These are phyloP conservation scores for Polyodon spathula DNA, from an alignment of 2,113 vertebrate genomes.

Conservation along the genomic window DNA sequence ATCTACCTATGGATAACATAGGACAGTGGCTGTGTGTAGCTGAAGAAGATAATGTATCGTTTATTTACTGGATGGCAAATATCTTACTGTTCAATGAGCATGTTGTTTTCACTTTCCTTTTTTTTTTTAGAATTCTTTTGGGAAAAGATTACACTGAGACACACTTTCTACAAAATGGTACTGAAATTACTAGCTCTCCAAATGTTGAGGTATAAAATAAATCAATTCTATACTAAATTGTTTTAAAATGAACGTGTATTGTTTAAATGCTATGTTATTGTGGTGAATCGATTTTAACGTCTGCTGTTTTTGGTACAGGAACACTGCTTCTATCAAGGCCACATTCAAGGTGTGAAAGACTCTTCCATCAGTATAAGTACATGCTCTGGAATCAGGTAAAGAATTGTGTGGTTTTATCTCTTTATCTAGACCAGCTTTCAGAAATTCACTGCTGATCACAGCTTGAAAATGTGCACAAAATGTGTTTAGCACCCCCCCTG, in stretches of 20 bases:
- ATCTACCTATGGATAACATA: no score
- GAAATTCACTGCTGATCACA: background rate
- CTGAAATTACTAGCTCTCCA: conserved; percentile 43
- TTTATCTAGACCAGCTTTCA: background rate
- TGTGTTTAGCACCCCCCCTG: background rate
- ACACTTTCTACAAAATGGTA: conserved; percentile 56
- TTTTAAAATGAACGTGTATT: background rate
- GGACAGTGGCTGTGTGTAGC: no score
- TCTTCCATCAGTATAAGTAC: conserved; percentile 73
- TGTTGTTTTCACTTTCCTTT: background rate
- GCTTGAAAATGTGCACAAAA: background rate
- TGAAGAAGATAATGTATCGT: no score
- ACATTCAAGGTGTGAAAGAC: conserved; percentile 48
- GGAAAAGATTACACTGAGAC: conserved; percentile 65
- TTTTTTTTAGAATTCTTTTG: conserved; percentile 63
- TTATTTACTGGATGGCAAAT: background rate
- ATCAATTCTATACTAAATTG: background rate
- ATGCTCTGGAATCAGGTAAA: conserved; percentile 78
- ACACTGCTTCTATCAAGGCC: conserved; percentile 86
- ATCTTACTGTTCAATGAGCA: background rate
- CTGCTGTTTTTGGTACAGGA: conserved; percentile 45
- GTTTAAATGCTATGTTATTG: background rate
- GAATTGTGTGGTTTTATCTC: conserved; percentile 8
- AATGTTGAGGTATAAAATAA: conserved; percentile 44
- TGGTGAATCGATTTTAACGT: background rate